Evolutionary conservation across 37 sponge, comb jelly and placozoan genomes (phyloP).

Genomic region (Aplysina aerophoba): DNA sequence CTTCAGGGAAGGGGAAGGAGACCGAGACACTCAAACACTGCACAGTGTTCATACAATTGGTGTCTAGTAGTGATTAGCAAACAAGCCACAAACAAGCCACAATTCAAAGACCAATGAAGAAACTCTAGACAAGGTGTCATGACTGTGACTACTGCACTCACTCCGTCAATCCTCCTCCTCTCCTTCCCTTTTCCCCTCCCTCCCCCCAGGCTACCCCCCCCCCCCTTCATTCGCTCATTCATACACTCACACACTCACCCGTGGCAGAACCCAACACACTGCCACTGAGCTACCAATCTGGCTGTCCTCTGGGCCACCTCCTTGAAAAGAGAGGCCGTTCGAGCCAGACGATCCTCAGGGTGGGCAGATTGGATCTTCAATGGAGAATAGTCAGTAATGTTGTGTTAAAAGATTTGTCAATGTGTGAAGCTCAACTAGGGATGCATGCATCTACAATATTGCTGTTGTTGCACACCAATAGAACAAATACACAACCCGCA

Average conservation of each 20-base stretch:
- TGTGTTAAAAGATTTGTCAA: not conserved
- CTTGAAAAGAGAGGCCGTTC: slow-evolving; percentile 65
- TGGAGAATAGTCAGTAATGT: not conserved
- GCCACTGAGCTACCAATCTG: slow-evolving; percentile 88
- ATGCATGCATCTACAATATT: too few species aligned
- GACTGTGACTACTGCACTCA: not conserved
- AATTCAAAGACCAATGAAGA: too few species aligned
- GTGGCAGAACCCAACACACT: slow-evolving; percentile 92
- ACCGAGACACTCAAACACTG: not conserved
- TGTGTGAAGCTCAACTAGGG: not conserved
- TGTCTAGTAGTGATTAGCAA: too few species aligned
- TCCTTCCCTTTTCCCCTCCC: too few species aligned
- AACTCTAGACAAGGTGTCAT: too few species aligned
- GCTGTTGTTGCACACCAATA: too few species aligned
- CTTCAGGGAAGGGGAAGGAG: slow-evolving; percentile 33
- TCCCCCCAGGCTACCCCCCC: slow-evolving; percentile 13
- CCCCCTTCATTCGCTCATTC: slow-evolving; percentile 23
- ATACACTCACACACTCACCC: slow-evolving; percentile 57
- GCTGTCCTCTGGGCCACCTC: slow-evolving; percentile 80
- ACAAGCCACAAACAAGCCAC: too few species aligned
- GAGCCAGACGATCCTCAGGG: slow-evolving; percentile 24
- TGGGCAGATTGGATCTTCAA: slow-evolving; percentile 50
- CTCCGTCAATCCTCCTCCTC: not conserved
- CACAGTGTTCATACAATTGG: slow-evolving; percentile 22
- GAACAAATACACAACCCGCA: not conserved